Evolutionary conservation across 2,797 vertebrate genomes (phyloP).

Genomic region (Lutjanus campechanus): DNA sequence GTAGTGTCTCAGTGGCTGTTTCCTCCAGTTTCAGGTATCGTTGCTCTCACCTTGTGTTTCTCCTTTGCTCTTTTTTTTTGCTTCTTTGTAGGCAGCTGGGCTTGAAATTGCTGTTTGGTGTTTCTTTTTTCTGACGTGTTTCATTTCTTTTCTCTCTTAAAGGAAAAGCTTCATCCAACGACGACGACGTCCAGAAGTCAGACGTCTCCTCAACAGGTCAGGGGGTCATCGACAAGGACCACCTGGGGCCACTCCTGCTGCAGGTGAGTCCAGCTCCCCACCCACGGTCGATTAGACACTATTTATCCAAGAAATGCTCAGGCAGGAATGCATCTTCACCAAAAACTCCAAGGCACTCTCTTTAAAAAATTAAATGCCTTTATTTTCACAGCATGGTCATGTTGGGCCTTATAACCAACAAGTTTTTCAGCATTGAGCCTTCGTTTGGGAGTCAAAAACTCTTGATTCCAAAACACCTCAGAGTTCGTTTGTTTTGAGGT

Average conservation of each 20-base stretch:
- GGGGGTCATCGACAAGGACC: slow-evolving; percentile 96
- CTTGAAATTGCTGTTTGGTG: slow-evolving; percentile 26
- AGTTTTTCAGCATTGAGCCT: no score
- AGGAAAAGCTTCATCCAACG: slow-evolving; percentile 92
- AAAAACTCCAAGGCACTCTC: no score
- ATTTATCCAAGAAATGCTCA: background rate
- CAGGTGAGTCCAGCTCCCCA: slow-evolving; percentile 84
- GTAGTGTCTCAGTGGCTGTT: slow-evolving; percentile 43
- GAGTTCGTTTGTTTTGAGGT: no score
- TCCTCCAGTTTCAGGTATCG: slow-evolving; percentile 61
- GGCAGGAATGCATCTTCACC: no score
- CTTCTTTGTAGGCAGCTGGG: slow-evolving; percentile 16
- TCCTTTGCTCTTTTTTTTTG: slow-evolving; percentile 36
- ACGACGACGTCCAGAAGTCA: slow-evolving; percentile 96
- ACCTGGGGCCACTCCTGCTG: slow-evolving; percentile 92
- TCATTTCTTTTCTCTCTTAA: slow-evolving; percentile 13
- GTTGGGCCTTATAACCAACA: no score
- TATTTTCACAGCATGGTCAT: no score
- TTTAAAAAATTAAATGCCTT: no score
- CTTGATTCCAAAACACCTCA: no score
- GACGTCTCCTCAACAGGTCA: slow-evolving; percentile 97
- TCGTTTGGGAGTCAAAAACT: no score
- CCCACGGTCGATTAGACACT: no score
- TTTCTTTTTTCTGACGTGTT: slow-evolving; percentile 13
- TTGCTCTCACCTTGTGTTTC: slow-evolving; percentile 46